These are phyloP conservation scores for Eumerus sabulonum DNA, from an alignment of 2,888 invertebrate species.

Conservation along the genomic window DNA sequence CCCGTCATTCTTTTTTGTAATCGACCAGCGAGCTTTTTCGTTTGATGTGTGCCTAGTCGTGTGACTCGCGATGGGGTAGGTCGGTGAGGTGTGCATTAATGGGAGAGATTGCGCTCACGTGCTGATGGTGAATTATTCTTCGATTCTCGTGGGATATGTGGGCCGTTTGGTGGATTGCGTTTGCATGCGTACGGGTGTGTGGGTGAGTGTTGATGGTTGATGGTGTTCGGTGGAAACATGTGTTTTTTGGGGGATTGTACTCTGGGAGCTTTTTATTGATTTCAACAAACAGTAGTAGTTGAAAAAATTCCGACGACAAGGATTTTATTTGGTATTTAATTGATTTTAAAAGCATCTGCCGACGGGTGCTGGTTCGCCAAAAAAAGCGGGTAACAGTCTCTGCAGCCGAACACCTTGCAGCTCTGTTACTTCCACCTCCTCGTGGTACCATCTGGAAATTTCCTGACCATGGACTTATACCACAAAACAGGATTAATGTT, in stretches of 20 bases:
- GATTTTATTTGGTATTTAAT: too few relatives aligned
- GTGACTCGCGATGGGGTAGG: conserved; percentile 52
- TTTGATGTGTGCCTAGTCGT: conserved; percentile 7
- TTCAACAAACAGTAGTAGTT: conserved; percentile 19
- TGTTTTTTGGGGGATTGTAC: conserved; percentile 18
- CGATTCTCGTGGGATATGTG: conserved; percentile 18
- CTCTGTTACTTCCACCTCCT: too few relatives aligned
- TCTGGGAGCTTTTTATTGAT: conserved; percentile 18
- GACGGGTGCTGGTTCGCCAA: too few relatives aligned
- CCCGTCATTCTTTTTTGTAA: not conserved
- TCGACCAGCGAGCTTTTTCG: conserved; percentile 26
- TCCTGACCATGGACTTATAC: too few relatives aligned
- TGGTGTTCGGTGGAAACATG: not conserved
- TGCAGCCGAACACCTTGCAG: too few relatives aligned
- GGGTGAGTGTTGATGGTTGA: not conserved
- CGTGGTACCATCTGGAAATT: too few relatives aligned
- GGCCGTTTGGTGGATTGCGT: conserved; percentile 4
- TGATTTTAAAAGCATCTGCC: too few relatives aligned
- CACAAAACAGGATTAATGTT: too few relatives aligned
- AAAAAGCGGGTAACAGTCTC: too few relatives aligned
- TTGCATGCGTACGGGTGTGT: not conserved
- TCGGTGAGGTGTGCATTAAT: conserved; percentile 39
- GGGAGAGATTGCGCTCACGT: conserved; percentile 62
- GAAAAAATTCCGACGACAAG: not conserved
- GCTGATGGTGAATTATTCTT: conserved; percentile 50